Base-by-base conservation (phyloP, 2,888 invertebrate genomes). In the Heliconius cydno region DNA sequence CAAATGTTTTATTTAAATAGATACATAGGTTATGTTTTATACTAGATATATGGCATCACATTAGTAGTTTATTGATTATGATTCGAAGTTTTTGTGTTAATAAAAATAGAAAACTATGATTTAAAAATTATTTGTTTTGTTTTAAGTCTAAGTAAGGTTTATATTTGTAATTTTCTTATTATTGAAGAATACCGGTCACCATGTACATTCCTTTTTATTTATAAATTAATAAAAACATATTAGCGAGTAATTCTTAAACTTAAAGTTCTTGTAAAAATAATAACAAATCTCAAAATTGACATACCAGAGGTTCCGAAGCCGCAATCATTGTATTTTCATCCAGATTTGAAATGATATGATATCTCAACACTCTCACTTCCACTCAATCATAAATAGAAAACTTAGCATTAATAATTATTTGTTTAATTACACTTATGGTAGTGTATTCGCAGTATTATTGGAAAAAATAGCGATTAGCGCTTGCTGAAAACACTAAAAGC, bases 281-380 rank as follows among this genome's bases (percentile, higher is more conserved):
- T 80, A 77, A 79, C 66, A 15, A 68, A 79, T 84, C 85, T 28
- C 79, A 85, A 84, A 81, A 82, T 28, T 78, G 85, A 41, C 88
- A 88, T 93, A 97, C 98, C 97, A 97, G 96, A 95, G 98, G 98
- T 95, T 98, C 98, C 94, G 97, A 97, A 95, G 98, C 98, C 96
- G 98, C 97, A 95, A 98, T 98, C 97, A 98, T 98, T 94, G 95
- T 96, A 95, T 96, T 96, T 93, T 97, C 98, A 97, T 98, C 98
- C 98, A 98, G 98, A 98, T 98, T 98, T 97, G 97, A 90, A 93
- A 88, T 86, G 88, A 90, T 90, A 85, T 88, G 85, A 86, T 82
- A 84, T 12, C 34, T 82, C 85, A 85, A 84, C 34, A 34, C 34
- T 41, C 9, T 9, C 88, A 84, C 86, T 82, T 84, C 81, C 84